Percentiles rank a stretch among this genome's conserved stretches.
Conservation (phyloP, 1,140 invertebrate species). For the Agraylea sexmaculata region DNA sequence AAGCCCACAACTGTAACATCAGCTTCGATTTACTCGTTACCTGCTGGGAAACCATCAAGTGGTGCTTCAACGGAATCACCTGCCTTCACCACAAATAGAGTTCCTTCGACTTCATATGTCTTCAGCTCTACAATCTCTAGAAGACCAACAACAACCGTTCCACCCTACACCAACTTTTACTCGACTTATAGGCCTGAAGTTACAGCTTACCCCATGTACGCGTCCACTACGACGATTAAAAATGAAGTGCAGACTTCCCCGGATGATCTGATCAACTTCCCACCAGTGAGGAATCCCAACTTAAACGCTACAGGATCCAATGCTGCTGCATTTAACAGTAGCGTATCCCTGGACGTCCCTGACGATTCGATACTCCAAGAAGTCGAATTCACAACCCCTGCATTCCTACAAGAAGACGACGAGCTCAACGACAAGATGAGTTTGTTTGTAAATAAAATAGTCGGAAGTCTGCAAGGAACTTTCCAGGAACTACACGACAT, state of each 20-base stretch:
- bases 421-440: slow-evolving; percentile 67
- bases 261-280: slow-evolving; percentile 66
- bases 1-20: slow-evolving; percentile 43
- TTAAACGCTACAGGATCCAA: slow-evolving; percentile 52
- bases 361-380: slow-evolving; percentile 39
- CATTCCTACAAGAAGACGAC: slow-evolving; percentile 57
- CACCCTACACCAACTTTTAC: slow-evolving; percentile 9
- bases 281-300: slow-evolving; percentile 70
- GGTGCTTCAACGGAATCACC: slow-evolving; percentile 24
- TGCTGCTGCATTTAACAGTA: slow-evolving; percentile 42
- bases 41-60: slow-evolving; percentile 21
- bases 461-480: slow-evolving; percentile 66
- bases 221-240: slow-evolving; percentile 30
- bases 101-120: slow-evolving; percentile 24
- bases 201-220: slow-evolving; percentile 1
- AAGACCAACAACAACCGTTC: slow-evolving; percentile 8
- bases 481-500: slow-evolving; percentile 70
- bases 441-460: slow-evolving; percentile 68
- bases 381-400: slow-evolving; percentile 56
- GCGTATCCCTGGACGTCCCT: slow-evolving; percentile 36
- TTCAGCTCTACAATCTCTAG: slow-evolving; percentile 11
- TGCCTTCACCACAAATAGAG: slow-evolving; percentile 20
- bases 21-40: slow-evolving; percentile 27
- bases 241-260: slow-evolving; percentile 46
- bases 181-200: slow-evolving; percentile 11